Evolutionary conservation across 2,888 invertebrate genomes (phyloP).

Genomic region (Dryomyza anilis): DNA sequence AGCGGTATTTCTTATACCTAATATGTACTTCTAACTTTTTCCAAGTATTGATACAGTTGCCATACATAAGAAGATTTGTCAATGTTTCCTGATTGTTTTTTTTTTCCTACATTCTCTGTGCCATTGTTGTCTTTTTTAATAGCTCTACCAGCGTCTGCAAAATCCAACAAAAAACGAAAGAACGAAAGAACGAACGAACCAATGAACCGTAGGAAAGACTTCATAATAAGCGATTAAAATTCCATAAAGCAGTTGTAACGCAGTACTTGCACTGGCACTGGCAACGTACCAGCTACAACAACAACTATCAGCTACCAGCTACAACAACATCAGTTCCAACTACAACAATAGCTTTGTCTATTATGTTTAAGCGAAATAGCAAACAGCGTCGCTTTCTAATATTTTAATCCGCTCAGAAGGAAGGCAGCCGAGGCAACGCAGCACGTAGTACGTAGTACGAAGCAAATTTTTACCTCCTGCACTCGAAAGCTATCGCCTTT

Average conservation of each 20-base stretch:
- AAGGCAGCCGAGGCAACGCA: background rate
- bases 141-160: conserved; percentile 26
- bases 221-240: conserved; percentile 41
- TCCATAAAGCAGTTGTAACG: conserved; percentile 29
- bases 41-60: no score
- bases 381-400: conserved; percentile 32
- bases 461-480: conserved; percentile 1
- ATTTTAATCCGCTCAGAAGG: conserved; percentile 28
- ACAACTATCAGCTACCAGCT: conserved; percentile 7
- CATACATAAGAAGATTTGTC: no score
- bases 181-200: no score
- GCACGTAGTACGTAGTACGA: background rate
- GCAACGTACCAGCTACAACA: conserved; percentile 27
- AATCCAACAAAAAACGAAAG: conserved; percentile 33
- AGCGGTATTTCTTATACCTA: no score
- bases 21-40: no score
- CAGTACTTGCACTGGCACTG: background rate
- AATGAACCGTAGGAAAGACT: conserved; percentile 42
- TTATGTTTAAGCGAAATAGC: conserved; percentile 42
- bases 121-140: background rate
- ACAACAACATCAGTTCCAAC: conserved; percentile 27
- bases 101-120: background rate
- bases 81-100: no score
- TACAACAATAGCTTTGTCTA: conserved; percentile 30
- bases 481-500: conserved; percentile 22